These are phyloP conservation scores for Conus ventricosus DNA, from an alignment of 1,140 invertebrate species.

Conservation along the genomic window DNA sequence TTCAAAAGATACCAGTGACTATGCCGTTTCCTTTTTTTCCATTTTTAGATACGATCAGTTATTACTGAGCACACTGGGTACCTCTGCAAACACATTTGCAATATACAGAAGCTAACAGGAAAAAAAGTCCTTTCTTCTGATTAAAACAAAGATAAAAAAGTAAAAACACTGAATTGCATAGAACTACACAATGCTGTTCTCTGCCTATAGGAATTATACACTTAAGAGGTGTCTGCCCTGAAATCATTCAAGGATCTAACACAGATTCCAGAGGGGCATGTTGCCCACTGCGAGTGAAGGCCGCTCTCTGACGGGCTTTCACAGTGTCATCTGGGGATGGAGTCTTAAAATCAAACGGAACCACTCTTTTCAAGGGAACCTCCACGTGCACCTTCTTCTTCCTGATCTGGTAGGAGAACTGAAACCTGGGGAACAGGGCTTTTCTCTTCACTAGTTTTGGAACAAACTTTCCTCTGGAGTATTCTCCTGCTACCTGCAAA, in stretches of 20 bases:
- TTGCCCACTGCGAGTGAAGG: conserved; percentile 53
- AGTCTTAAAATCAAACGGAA: conserved; percentile 78
- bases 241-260: neutral
- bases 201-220: too few species aligned
- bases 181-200: too few species aligned
- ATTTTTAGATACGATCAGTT: too few species aligned
- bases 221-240: too few species aligned
- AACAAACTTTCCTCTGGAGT: neutral
- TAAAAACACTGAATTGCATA: too few species aligned
- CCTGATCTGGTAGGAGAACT: conserved; percentile 51
- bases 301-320: conserved; percentile 67
- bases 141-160: too few species aligned
- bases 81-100: too few species aligned
- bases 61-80: too few species aligned
- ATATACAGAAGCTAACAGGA: too few species aligned
- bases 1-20: too few species aligned
- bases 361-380: conserved; percentile 42
- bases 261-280: neutral
- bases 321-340: conserved; percentile 80
- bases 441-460: neutral
- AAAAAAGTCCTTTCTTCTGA: too few species aligned
- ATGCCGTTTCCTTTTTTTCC: too few species aligned
- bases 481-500: conserved; percentile 1
- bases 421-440: conserved; percentile 47
- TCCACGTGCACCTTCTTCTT: conserved; percentile 13